Base-by-base conservation (phyloP, 2,888 invertebrate species). In the Gonocerus acuteangulatus region DNA sequence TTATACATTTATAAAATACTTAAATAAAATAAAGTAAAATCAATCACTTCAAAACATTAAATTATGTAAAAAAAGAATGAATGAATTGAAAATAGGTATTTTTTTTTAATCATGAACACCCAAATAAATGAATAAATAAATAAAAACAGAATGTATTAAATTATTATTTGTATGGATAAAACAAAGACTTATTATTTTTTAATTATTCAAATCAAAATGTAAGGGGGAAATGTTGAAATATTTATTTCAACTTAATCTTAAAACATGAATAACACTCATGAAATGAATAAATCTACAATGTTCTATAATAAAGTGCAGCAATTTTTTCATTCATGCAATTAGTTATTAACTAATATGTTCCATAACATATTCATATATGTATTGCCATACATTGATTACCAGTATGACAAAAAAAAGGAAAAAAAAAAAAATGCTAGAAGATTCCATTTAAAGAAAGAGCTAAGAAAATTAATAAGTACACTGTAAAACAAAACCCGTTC, bases 171-270 rank as follows among this genome's bases (percentile, higher is more conserved):
- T n/a, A n/a, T n/a, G n/a, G n/a, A n/a, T n/a, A n/a, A n/a, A n/a
- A n/a, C n/a, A n/a, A n/a, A n/a, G n/a, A n/a, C n/a, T n/a, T n/a
- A n/a, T n/a, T n/a, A n/a, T n/a, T n/a, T n/a, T n/a, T n/a, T n/a
- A n/a, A n/a, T n/a, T 58, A 67, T 57, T 66, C 64, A 62, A 65
- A 60, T 49, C 54, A 65, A 62, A 61, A 52, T 68, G 72, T 73
- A 75, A 75, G 73, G 73, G 75, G 73, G 72, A 71, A 69, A 62
- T 27, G 49, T 39, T 39, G 13, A 39, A 39, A n/a, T 6, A 39
- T 4, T 39, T 4, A 39, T 39, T 3, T 39, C 4, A n/a, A 4
- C 39, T 39, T 39, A 39, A 13, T 9, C 13, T 27, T 39, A 39
- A 39, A 39, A 39, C 15, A 39, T n/a, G n/a, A 42, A 39, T 54